Conservation (phyloP, 2,888 invertebrate species). For the Chalcis sispes region DNA sequence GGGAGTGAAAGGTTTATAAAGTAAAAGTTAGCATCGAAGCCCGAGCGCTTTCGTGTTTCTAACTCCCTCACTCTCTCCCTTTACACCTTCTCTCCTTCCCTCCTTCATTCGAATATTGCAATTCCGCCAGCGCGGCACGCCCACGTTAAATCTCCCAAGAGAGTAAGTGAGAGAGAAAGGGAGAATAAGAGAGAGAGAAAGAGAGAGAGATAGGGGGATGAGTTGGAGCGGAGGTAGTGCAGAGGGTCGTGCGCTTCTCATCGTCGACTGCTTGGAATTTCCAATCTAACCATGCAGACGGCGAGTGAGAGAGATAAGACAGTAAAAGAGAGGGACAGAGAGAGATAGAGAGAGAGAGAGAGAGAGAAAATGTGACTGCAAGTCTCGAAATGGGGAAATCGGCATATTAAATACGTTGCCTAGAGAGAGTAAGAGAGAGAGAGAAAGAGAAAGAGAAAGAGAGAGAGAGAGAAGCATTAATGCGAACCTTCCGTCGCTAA, state of each 20-base stretch:
- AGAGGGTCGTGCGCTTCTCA: not conserved
- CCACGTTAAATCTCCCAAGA: not conserved
- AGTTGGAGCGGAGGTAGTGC: not conserved
- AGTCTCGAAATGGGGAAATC: constrained; percentile 38
- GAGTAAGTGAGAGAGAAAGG: constrained; percentile 6
- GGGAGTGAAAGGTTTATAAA: constrained; percentile 52
- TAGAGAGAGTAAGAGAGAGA: not conserved
- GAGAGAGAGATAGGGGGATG: not conserved
- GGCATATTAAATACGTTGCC: constrained; percentile 42
- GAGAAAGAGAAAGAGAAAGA: not conserved
- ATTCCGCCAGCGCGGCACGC: constrained; percentile 33
- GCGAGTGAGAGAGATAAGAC: constrained; percentile 15
- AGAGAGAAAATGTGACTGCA: too few relatives aligned
- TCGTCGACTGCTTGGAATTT: constrained; percentile 46
- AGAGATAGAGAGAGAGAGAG: not conserved
- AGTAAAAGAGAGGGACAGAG: not conserved
- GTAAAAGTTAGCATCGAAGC: constrained; percentile 19
- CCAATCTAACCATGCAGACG: constrained; percentile 50
- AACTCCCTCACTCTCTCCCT: constrained; percentile 29
- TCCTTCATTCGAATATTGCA: constrained; percentile 55
- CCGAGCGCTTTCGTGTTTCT: not conserved
- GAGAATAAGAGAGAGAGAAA: constrained; percentile 20
- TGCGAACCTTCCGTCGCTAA: constrained; percentile 37
- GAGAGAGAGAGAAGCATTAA: constrained; percentile 20
- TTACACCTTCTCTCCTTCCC: too few relatives aligned